Base-by-base conservation (phyloP, 2,888 invertebrate genomes). In the Falcaria lacertinaria region DNA sequence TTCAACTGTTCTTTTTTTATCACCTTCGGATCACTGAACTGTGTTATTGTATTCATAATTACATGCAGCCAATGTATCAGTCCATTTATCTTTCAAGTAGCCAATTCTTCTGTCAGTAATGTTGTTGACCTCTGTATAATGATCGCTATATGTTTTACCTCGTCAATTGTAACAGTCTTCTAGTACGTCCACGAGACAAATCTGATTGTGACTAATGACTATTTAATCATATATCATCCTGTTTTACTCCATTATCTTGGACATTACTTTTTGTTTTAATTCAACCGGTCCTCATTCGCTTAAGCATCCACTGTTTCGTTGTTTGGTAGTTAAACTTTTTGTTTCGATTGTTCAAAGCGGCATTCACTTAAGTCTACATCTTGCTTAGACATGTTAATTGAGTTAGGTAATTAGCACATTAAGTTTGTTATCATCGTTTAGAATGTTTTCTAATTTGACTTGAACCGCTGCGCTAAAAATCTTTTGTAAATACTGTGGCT, bases 181-280 rank as follows among this genome's bases (percentile, higher is more conserved):
- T 50, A 42, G 39, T 15, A 13, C 22, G 41, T 38, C 42, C 42
- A 43, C 54, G 47, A 49, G 34, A 59, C 48, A 57, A 53, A 56
- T 53, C 43, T 47, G 51, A 60, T 63, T 63, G 52, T 62, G 47
- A 63, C 41, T 57, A 53, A 62, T 60, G 60, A 50, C 49, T 48
- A 48, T 37, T 37, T 37, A 25, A 37, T 48, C 34, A 38, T 33
- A 42, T 35, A 34, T 42, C 50, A 39, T 48, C 39, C 41, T 40
- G 50, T 38, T 39, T 54, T 47, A 44, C 52, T 36, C 44, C 41
- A 50, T 56, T 54, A 47, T 11, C 28, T 28, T 28, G 8, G 11
- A 28, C 28, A 42, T 46, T 50, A 53, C 54, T 54, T 57, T 52
- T 45, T 34, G 52, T 59, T 45, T 57, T 47, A 52, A 37, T 37